Evolutionary conservation across 2,888 invertebrate genomes (phyloP).

Genomic region (Cantharis flavilabris): DNA sequence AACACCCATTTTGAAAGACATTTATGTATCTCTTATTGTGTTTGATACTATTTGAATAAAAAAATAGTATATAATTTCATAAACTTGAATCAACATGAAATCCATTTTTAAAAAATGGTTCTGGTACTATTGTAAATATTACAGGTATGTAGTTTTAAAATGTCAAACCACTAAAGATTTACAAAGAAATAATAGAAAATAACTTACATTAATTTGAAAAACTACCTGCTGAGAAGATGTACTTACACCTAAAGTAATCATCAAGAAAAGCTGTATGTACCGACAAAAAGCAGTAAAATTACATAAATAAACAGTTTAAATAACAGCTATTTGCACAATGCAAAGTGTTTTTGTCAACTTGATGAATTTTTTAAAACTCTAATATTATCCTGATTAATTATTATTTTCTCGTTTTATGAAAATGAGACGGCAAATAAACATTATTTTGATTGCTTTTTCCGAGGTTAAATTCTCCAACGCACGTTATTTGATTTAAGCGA

Average conservation of each 20-base stretch:
- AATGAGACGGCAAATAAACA: neutral
- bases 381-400: neutral
- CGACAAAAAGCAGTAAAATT: constrained; percentile 3
- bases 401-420: neutral
- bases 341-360: neutral
- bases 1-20: neutral
- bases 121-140: neutral
- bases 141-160: neutral
- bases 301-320: neutral
- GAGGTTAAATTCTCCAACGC: neutral
- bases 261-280: neutral
- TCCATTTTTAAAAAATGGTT: neutral
- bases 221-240: neutral
- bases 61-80: neutral
- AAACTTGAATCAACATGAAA: neutral
- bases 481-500: neutral
- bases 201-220: neutral
- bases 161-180: neutral
- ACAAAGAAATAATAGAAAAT: neutral
- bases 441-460: neutral
- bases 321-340: neutral
- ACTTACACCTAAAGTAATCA: neutral
- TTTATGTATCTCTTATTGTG: neutral
- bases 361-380: neutral
- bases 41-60: too few relatives aligned